These are phyloP conservation scores for Microcebus lehilahytsara DNA, from an alignment of 2,113 vertebrate genomes.

Conservation along the genomic window DNA sequence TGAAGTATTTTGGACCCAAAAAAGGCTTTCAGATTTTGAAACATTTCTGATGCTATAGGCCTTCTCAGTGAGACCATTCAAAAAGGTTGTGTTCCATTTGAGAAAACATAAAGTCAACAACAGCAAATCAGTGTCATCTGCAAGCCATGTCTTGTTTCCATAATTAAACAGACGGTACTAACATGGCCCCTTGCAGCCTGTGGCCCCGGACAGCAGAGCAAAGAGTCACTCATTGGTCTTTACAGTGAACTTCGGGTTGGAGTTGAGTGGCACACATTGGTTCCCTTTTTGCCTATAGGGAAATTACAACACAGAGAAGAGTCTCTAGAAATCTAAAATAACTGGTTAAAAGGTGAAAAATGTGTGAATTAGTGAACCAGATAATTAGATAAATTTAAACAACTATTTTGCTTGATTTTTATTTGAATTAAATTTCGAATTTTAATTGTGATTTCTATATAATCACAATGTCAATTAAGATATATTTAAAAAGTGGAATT, in stretches of 20 bases:
- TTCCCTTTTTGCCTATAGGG: neutral
- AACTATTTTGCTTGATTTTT: neutral
- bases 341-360: neutral
- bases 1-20: neutral
- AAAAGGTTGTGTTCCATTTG: neutral
- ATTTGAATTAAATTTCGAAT: neutral
- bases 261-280: accelerated
- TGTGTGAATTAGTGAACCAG: neutral
- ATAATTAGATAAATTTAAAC: neutral
- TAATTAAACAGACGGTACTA: neutral
- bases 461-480: neutral
- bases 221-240: neutral
- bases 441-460: neutral
- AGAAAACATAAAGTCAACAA: neutral
- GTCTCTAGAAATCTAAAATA: neutral
- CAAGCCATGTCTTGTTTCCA: neutral
- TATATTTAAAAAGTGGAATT: neutral
- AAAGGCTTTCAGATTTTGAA: slow-evolving; percentile 55
- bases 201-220: neutral
- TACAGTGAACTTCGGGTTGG: accelerated
- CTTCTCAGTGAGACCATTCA: neutral
- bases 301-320: neutral
- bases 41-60: slow-evolving; percentile 10
- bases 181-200: neutral
- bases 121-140: neutral